These are phyloP conservation scores for Bradypodion ventrale DNA, from an alignment of 2,797 vertebrate genomes.

Conservation along the genomic window DNA sequence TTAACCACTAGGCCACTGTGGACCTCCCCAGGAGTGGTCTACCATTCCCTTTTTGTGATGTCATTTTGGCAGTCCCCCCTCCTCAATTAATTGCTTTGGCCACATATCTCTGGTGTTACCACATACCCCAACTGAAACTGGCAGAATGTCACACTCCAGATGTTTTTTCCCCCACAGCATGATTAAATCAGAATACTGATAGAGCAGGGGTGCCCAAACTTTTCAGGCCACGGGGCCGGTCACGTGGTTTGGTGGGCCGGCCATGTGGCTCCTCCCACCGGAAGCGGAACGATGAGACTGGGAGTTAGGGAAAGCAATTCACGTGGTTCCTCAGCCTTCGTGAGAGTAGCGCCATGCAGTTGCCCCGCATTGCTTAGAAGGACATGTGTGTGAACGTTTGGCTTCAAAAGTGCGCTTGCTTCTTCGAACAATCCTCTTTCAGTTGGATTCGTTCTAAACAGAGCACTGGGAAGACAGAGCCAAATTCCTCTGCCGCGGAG, in stretches of 20 bases:
- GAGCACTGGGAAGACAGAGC: neutral
- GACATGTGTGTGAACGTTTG: neutral
- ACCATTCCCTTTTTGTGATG: too few species aligned
- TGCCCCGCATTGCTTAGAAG: neutral
- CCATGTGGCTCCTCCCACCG: too few species aligned
- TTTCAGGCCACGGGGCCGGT: too few species aligned
- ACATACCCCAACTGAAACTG: neutral
- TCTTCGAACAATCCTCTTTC: slow-evolving; percentile 21
- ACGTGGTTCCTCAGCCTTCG: too few species aligned
- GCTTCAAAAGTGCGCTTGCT: neutral
- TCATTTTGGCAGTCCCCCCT: too few species aligned
- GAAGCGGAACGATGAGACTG: too few species aligned
- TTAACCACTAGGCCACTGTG: too few species aligned
- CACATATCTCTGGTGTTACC: neutral
- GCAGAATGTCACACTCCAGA: neutral
- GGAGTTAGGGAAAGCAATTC: neutral
- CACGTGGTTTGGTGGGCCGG: too few species aligned
- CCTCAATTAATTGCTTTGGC: neutral
- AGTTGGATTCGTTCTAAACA: slow-evolving; percentile 16
- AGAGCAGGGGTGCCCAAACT: too few species aligned
- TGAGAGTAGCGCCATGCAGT: too few species aligned
- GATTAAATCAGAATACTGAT: neutral
- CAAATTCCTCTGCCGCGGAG: slow-evolving; percentile 25
- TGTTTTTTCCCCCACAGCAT: neutral
- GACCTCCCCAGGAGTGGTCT: too few species aligned